phyloP scores from a whole-genome alignment of 2,113 vertebrate genomes.

The Polypterus senegalus region DNA sequence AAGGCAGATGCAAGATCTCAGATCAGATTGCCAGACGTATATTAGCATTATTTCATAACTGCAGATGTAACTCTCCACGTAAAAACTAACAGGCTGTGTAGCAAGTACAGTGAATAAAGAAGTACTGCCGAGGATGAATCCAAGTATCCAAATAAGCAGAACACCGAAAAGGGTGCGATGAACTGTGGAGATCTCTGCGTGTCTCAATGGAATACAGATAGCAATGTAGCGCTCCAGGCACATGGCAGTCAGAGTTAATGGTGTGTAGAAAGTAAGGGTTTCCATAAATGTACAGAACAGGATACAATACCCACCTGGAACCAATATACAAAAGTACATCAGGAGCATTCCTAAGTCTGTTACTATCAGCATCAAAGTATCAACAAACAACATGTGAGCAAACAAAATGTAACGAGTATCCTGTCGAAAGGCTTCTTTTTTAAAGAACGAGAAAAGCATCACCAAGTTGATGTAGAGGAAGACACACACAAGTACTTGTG shows the following conservation, averaged over 20 bases:
- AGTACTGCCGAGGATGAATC: slow-evolving; percentile 5
- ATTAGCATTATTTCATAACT: slow-evolving; percentile 10
- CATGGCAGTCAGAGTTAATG: slow-evolving; percentile 19
- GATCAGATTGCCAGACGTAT: slow-evolving; percentile 14
- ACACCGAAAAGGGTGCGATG: slow-evolving; percentile 3
- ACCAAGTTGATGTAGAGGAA: slow-evolving; percentile 21
- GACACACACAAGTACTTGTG: slow-evolving; percentile 13
- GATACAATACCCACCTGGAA: slow-evolving; percentile 16
- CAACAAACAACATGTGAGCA: slow-evolving; percentile 23
- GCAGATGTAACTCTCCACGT: slow-evolving; percentile 5
- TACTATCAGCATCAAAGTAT: slow-evolving; percentile 14
- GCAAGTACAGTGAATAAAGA: slow-evolving; percentile 1
- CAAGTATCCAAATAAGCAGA: slow-evolving; percentile 14
- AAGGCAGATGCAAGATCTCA: background rate
- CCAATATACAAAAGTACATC: background rate
- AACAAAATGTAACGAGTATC: slow-evolving; percentile 25
- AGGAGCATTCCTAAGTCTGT: slow-evolving; percentile 9
- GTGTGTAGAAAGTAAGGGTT: slow-evolving; percentile 7
- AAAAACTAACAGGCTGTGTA: background rate
- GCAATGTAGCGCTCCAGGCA: slow-evolving; percentile 25
- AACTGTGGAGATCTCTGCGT: slow-evolving; percentile 16
- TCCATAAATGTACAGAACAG: slow-evolving; percentile 5
- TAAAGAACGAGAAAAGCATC: slow-evolving; percentile 24
- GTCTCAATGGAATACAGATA: slow-evolving; percentile 22
- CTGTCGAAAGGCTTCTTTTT: slow-evolving; percentile 13